Evolutionary conservation across 2,888 invertebrate genomes (phyloP).

Genomic region (Cremastobaeus sp.): DNA sequence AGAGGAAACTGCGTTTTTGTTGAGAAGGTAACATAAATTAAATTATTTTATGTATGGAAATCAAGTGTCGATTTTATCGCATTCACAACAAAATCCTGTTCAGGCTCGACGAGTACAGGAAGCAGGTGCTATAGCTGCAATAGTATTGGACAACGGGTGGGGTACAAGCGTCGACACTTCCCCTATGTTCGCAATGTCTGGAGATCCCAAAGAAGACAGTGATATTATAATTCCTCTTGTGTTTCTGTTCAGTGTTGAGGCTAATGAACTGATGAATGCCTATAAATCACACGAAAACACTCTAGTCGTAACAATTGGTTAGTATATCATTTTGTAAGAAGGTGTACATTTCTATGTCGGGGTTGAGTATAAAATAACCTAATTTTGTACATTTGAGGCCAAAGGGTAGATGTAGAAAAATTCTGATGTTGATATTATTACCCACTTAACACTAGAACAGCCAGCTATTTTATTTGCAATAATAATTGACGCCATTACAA

Average conservation of each 20-base stretch:
- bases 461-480: too few species aligned
- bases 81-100: too few species aligned
- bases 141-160: slow-evolving; percentile 90
- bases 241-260: slow-evolving; percentile 91
- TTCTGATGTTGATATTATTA: too few species aligned
- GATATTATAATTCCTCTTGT: slow-evolving; percentile 94
- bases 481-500: too few species aligned
- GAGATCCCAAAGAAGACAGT: slow-evolving; percentile 86
- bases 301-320: slow-evolving; percentile 72
- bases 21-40: slow-evolving; percentile 83
- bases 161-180: slow-evolving; percentile 87
- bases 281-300: slow-evolving; percentile 74
- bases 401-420: too few species aligned
- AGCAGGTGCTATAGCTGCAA: slow-evolving; percentile 90
- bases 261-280: slow-evolving; percentile 82
- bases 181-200: slow-evolving; percentile 97
- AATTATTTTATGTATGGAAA: not conserved
- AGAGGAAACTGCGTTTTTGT: slow-evolving; percentile 97
- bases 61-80: too few species aligned
- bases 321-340: slow-evolving; percentile 31
- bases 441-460: too few species aligned
- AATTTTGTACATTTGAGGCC: not conserved
- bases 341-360: slow-evolving; percentile 5
- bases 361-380: not conserved
- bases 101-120: slow-evolving; percentile 88